Percentiles rank a stretch among this genome's conserved stretches.
Evolutionary conservation across 1,140 invertebrate species (phyloP).

Genomic region (Drosophila ohnishii): DNA sequence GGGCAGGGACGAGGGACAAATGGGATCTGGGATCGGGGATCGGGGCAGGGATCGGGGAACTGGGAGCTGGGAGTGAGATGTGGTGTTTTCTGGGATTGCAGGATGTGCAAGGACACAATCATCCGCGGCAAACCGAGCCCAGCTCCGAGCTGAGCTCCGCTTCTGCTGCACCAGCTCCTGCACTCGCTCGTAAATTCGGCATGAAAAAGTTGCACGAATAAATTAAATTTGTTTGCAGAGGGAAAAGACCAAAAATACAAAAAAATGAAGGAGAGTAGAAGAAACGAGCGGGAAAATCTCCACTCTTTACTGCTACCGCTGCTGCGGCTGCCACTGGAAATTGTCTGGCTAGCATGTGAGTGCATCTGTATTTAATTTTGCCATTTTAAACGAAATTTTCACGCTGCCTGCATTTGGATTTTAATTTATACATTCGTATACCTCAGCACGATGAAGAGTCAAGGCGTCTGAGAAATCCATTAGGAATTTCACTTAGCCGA

Average conservation of each 20-base stretch:
- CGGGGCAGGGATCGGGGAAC: background rate
- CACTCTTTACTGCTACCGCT: constrained; percentile 27
- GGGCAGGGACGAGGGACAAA: constrained; percentile 12
- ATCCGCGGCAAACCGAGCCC: constrained; percentile 51
- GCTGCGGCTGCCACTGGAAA: constrained; percentile 27
- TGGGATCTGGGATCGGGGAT: constrained; percentile 9
- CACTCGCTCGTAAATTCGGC: constrained; percentile 66
- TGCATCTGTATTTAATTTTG: constrained; percentile 74
- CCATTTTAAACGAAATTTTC: constrained; percentile 68
- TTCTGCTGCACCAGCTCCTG: constrained; percentile 26
- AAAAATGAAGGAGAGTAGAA: constrained; percentile 5
- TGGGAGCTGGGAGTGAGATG: background rate
- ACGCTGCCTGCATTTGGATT: constrained; percentile 57
- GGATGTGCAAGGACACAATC: constrained; percentile 68
- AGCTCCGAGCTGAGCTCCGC: constrained; percentile 34
- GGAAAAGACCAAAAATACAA: constrained; percentile 21
- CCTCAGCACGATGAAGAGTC: constrained; percentile 14
- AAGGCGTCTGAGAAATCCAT: constrained; percentile 38
- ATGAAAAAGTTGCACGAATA: constrained; percentile 71
- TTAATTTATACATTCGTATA: constrained; percentile 60
- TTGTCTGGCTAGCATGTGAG: constrained; percentile 57
- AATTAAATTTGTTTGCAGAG: constrained; percentile 76
- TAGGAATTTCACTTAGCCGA: constrained; percentile 46
- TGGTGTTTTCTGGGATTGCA: constrained; percentile 42
- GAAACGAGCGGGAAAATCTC: constrained; percentile 40